phyloP scores from a whole-genome alignment of 1,140 invertebrate species.

The Brachionus sp. region DNA sequence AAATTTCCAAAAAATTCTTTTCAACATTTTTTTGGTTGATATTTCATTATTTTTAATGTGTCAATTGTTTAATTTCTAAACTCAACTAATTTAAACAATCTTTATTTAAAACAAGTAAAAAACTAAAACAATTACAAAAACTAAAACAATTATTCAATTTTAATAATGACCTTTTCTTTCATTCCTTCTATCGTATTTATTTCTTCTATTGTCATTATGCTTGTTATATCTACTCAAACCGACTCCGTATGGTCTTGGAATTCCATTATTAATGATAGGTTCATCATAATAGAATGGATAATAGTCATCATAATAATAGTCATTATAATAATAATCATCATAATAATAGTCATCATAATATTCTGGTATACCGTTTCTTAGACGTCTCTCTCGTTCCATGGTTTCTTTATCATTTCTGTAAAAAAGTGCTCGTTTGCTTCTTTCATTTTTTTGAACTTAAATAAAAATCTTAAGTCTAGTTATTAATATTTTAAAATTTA shows the following conservation, averaged over 20 bases:
- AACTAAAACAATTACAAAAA: constrained; percentile 5
- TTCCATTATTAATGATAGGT: neutral
- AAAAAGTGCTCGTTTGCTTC: neutral
- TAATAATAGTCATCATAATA: constrained; percentile 6
- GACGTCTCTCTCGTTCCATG: neutral
- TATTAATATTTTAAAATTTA: neutral
- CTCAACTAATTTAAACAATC: too few relatives aligned
- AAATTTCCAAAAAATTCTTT: too few relatives aligned
- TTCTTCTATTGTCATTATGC: neutral
- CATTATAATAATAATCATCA: neutral
- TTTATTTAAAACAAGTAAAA: constrained; percentile 6
- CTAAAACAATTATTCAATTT: neutral
- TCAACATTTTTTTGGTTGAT: too few relatives aligned
- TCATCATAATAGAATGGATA: neutral
- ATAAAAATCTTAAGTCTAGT: neutral
- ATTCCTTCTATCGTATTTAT: neutral
- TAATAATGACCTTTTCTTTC: neutral
- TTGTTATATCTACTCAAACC: neutral
- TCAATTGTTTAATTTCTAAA: too few relatives aligned
- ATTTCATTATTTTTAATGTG: too few relatives aligned
- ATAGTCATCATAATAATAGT: neutral
- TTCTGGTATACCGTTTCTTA: neutral
- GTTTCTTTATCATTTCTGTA: constrained; percentile 23
- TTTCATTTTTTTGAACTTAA: neutral
- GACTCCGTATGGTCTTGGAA: neutral